A percentile compares a stretch with the other conserved stretches of the same genome.
These are phyloP conservation scores for Sciurus niger DNA, from an alignment of 2,113 vertebrate species.

Conservation along the genomic window DNA sequence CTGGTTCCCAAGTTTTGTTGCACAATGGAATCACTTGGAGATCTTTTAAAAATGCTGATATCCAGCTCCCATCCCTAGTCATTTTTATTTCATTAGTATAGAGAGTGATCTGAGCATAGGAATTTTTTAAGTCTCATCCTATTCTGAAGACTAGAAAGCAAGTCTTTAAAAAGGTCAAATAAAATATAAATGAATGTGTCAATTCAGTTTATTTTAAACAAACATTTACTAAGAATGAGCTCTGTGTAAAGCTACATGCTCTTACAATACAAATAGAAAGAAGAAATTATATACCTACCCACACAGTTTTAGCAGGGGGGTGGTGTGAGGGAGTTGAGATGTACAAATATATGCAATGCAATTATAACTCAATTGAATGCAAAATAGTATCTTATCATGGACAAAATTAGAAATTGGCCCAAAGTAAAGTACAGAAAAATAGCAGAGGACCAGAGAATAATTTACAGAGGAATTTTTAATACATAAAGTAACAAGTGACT, in stretches of 20 bases:
- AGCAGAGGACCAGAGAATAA: not conserved
- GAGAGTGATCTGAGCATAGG: not conserved
- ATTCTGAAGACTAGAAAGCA: not conserved
- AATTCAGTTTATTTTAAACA: slow-evolving; percentile 28
- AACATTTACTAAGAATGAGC: not conserved
- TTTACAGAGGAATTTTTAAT: not conserved
- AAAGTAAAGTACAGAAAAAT: slow-evolving; percentile 27
- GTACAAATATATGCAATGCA: not conserved
- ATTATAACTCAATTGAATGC: not conserved
- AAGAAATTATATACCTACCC: not conserved
- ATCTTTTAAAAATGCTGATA: slow-evolving; percentile 10
- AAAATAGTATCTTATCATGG: not conserved
- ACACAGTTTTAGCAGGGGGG: not conserved
- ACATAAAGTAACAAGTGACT: not conserved
- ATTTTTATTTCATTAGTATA: not conserved
- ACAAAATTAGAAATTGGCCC: not conserved
- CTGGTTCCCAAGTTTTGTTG: not conserved
- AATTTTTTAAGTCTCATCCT: not conserved
- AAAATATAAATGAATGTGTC: not conserved
- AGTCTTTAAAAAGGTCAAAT: not conserved
- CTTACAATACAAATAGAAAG: slow-evolving; percentile 28
- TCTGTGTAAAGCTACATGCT: not conserved
- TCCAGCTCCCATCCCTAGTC: not conserved
- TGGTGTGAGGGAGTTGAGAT: not conserved
- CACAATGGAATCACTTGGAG: not conserved